Evolutionary conservation across 2,797 vertebrate species (phyloP).

Genomic region (Sebastes trivittatus): DNA sequence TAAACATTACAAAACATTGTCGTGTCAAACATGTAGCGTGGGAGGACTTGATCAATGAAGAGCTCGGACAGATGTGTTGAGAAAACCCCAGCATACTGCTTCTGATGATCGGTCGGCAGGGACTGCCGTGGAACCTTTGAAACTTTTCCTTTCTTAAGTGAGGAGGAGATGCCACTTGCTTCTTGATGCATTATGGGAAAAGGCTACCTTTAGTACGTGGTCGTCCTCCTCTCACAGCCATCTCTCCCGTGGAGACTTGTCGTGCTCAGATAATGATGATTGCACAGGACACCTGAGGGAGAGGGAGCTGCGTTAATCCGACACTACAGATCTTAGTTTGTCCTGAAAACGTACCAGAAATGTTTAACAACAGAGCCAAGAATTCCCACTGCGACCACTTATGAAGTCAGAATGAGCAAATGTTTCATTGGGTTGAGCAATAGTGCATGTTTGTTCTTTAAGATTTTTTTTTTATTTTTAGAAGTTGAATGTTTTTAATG

Average conservation of each 20-base stretch:
- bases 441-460: conserved; percentile 46
- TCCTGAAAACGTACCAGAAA: conserved; percentile 7
- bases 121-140: conserved; percentile 31
- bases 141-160: conserved; percentile 28
- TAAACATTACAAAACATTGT: conserved; percentile 6
- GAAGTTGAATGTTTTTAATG: conserved; percentile 27
- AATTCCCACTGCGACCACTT: conserved; percentile 1
- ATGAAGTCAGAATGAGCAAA: background rate
- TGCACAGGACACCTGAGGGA: conserved; percentile 52
- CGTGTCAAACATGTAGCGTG: conserved; percentile 25
- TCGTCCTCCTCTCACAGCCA: conserved; percentile 29
- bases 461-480: conserved; percentile 12
- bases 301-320: conserved; percentile 10
- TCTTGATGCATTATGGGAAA: conserved; percentile 60
- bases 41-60: conserved; percentile 27
- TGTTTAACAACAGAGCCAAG: conserved; percentile 13
- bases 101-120: conserved; percentile 13
- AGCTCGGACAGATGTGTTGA: conserved; percentile 4
- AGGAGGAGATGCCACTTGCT: conserved; percentile 26
- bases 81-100: conserved; percentile 34
- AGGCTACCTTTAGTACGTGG: conserved; percentile 1
- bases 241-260: conserved; percentile 61
- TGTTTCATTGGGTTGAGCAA: conserved; percentile 17
- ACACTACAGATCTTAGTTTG: conserved; percentile 30
- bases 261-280: conserved; percentile 46